These are phyloP conservation scores for Bolborhynchus lineola DNA, from an alignment of 2,113 vertebrate species.

Conservation along the genomic window DNA sequence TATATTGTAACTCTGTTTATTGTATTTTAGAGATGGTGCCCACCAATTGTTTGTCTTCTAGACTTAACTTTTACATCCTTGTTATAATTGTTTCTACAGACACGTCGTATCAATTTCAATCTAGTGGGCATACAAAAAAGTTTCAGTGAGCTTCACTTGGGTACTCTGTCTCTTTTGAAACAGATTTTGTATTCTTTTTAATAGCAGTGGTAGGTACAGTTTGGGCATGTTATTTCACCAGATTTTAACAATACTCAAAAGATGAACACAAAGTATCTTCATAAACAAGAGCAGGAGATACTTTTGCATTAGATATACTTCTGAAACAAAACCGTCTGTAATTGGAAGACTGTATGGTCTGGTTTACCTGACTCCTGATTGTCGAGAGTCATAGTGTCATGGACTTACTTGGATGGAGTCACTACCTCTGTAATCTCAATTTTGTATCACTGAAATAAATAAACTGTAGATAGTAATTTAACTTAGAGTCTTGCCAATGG, in stretches of 20 bases:
- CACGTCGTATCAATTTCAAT: neutral
- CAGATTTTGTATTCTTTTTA: neutral
- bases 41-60: neutral
- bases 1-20: neutral
- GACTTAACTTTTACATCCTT: constrained; percentile 30
- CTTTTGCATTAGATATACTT: neutral
- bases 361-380: neutral
- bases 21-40: constrained; percentile 11
- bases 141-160: neutral
- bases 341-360: constrained; percentile 15
- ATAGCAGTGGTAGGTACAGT: neutral
- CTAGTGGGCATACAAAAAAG: neutral
- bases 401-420: neutral
- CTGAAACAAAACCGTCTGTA: neutral
- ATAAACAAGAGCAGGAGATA: neutral
- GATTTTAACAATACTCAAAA: neutral
- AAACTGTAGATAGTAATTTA: neutral
- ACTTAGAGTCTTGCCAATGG: neutral
- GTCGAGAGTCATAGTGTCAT: neutral
- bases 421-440: neutral
- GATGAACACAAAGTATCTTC: neutral
- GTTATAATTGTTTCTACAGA: constrained; percentile 1
- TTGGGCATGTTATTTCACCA: neutral
- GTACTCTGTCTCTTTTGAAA: neutral
- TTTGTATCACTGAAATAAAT: constrained; percentile 37